Percentiles rank a stretch among this genome's conserved stretches.
These are phyloP conservation scores for Grapholita molesta DNA, from an alignment of 1,140 invertebrate genomes.

Conservation along the genomic window DNA sequence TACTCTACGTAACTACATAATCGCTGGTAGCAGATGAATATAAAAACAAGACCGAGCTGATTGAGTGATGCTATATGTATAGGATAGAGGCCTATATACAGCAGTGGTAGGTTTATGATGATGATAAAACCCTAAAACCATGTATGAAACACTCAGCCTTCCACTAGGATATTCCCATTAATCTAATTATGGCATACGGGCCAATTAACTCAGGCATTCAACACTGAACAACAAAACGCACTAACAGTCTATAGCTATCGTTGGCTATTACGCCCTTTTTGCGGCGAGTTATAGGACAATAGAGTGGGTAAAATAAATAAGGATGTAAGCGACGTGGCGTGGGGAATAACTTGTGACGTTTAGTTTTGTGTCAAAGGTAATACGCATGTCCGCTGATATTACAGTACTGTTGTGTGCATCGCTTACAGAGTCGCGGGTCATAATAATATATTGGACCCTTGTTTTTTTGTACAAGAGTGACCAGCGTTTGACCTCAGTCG, in stretches of 20 bases:
- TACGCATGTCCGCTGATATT: not conserved
- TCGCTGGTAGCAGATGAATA: too few species aligned
- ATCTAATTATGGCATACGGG: not conserved
- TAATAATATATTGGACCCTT: too few species aligned
- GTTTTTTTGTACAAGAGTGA: too few species aligned
- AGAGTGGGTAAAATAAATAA: not conserved
- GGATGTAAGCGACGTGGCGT: not conserved
- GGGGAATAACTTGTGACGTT: not conserved
- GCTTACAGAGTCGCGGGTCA: too few species aligned
- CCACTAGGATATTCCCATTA: not conserved
- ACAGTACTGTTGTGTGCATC: not conserved
- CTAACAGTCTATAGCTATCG: not conserved
- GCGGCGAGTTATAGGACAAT: not conserved
- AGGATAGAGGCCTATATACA: too few species aligned
- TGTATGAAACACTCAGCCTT: not conserved
- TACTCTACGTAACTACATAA: too few species aligned
- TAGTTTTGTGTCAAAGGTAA: not conserved
- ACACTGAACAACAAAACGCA: not conserved
- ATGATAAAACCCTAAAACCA: not conserved
- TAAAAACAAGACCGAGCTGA: too few species aligned
- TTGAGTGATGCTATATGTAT: too few species aligned
- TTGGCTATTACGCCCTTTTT: not conserved
- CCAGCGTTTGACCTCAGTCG: too few species aligned
- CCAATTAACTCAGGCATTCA: not conserved
- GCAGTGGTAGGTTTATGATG: too few species aligned